phyloP scores from a whole-genome alignment of 2,797 vertebrate species.

The Podarcis lilfordi region DNA sequence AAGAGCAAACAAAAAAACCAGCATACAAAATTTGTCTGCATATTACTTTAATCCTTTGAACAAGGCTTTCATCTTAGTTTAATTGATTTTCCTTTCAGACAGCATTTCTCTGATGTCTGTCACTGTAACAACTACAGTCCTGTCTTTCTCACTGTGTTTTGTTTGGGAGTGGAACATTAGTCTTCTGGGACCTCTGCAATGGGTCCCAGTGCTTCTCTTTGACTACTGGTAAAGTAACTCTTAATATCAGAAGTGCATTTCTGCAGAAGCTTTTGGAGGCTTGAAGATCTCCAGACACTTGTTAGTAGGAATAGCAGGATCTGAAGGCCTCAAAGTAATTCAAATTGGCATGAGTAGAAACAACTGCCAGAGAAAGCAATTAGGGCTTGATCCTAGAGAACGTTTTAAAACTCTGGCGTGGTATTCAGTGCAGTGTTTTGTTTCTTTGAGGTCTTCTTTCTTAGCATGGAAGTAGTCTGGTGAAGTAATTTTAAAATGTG shows the following conservation, averaged over 20 bases:
- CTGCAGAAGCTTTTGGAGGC: slow-evolving; percentile 2
- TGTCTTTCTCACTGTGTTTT: background rate
- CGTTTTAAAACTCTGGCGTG: background rate
- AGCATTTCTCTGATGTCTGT: slow-evolving; percentile 13
- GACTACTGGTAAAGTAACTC: slow-evolving; percentile 15
- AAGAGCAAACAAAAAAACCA: background rate
- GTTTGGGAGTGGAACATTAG: slow-evolving; percentile 6
- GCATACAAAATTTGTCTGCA: background rate
- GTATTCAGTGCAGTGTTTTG: background rate
- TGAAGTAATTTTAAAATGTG: background rate
- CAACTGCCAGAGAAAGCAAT: slow-evolving; percentile 9
- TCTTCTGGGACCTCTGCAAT: background rate
- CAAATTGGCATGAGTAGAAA: slow-evolving; percentile 22
- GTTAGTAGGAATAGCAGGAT: slow-evolving; percentile 24
- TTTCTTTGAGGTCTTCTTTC: background rate
- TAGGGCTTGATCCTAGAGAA: background rate
- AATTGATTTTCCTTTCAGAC: slow-evolving; percentile 9
- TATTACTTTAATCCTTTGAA: slow-evolving; percentile 2
- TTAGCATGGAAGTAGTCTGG: background rate
- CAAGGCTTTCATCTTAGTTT: slow-evolving; percentile 13
- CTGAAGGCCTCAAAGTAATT: slow-evolving; percentile 31
- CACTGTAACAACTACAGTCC: background rate
- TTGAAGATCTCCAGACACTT: slow-evolving; percentile 35
- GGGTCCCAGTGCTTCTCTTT: slow-evolving; percentile 7
- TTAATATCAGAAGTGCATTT: slow-evolving; percentile 31